Percentiles rank a stretch among this genome's conserved stretches.
phyloP scores from a whole-genome alignment of 2,888 invertebrate genomes.

The Gastrophysa polygoni region DNA sequence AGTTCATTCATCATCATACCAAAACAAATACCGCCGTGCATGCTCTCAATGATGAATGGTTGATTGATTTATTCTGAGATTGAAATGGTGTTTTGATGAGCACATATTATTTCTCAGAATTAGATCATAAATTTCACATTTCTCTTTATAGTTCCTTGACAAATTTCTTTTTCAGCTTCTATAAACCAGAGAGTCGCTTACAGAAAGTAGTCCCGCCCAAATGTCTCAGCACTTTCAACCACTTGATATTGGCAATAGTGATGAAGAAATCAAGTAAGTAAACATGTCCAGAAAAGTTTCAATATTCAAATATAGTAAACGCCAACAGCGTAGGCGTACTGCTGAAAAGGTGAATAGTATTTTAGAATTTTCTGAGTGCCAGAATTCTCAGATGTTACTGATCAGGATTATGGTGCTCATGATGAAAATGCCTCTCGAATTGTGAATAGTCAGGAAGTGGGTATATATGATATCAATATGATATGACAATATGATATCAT shows the following conservation, averaged over 20 bases:
- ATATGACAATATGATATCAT: too few relatives aligned
- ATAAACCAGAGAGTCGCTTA: background rate
- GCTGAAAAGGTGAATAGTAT: background rate
- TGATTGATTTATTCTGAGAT: background rate
- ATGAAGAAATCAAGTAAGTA: constrained; percentile 5
- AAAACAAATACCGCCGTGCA: background rate
- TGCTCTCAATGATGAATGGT: background rate
- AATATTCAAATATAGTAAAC: constrained; percentile 3
- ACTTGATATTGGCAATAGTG: background rate
- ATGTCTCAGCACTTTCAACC: background rate
- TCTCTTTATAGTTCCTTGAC: background rate
- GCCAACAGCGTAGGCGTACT: constrained; percentile 1
- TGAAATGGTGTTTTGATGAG: background rate
- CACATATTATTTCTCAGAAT: too few relatives aligned
- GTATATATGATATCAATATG: too few relatives aligned
- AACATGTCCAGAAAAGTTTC: background rate
- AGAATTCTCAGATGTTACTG: background rate
- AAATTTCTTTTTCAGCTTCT: background rate
- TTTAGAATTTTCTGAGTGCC: background rate
- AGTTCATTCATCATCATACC: background rate
- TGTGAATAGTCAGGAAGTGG: background rate
- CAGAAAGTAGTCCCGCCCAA: background rate
- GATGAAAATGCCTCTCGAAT: background rate
- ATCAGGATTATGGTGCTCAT: background rate
- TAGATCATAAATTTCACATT: too few relatives aligned